Conservation (phyloP, 2,888 invertebrate species). For the Melieria crassipennis region DNA sequence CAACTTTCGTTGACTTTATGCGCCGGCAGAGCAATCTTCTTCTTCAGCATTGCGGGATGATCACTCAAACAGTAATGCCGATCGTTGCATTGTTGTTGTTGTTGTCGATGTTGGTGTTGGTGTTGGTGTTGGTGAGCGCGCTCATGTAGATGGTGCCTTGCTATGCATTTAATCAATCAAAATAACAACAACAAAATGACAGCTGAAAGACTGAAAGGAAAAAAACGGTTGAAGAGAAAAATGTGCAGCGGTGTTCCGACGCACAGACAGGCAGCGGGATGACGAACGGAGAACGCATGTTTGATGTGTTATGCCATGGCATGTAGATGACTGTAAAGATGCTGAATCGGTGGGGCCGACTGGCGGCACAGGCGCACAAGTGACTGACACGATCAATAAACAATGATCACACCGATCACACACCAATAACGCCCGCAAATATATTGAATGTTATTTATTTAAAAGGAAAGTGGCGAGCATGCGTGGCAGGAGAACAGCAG, state of each 20-base stretch:
- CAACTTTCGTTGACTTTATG: not conserved
- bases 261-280: not conserved
- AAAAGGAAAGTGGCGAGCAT: not conserved
- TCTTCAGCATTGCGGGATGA: constrained; percentile 21
- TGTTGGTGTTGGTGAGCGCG: constrained; percentile 25
- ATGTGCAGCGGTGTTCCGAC: constrained; percentile 2
- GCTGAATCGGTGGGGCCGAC: not conserved
- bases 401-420: constrained; percentile 27
- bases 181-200: constrained; percentile 47
- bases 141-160: constrained; percentile 38
- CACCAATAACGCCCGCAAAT: not conserved
- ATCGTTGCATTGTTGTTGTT: constrained; percentile 37
- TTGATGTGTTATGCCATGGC: not conserved
- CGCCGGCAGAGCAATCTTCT: too few relatives aligned
- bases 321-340: not conserved
- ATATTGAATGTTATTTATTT: not conserved
- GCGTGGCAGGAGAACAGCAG: too few relatives aligned
- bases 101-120: constrained; percentile 11
- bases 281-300: not conserved
- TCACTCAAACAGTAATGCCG: constrained; percentile 15
- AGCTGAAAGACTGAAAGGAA: constrained; percentile 35
- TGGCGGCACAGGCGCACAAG: constrained; percentile 6
- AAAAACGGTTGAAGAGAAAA: constrained; percentile 13
- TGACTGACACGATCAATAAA: constrained; percentile 32
- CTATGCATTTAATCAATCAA: constrained; percentile 49